Conservation (phyloP, 2,797 vertebrate species). For the Podargus strigoides region DNA sequence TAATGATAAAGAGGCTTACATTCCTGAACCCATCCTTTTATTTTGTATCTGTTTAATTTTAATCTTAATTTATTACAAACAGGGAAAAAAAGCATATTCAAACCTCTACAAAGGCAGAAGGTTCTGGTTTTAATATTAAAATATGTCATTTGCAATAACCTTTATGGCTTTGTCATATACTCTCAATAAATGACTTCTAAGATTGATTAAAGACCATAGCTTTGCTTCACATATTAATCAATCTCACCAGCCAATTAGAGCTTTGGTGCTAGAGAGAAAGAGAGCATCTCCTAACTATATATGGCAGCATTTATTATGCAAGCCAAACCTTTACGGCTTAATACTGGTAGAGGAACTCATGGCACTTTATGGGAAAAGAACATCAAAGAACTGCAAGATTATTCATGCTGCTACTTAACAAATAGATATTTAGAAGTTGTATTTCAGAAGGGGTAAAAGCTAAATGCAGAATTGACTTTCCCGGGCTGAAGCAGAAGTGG, state of each 20-base stretch:
- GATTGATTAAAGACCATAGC: constrained; percentile 63
- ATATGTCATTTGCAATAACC: constrained; percentile 59
- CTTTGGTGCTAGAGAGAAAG: constrained; percentile 26
- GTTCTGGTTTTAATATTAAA: constrained; percentile 55
- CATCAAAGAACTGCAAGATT: constrained; percentile 16
- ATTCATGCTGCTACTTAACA: constrained; percentile 1
- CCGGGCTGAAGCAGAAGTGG: background rate
- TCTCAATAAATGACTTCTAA: constrained; percentile 59
- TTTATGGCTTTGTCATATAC: constrained; percentile 57
- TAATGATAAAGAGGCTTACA: constrained; percentile 12
- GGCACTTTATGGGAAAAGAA: constrained; percentile 29
- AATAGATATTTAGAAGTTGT: constrained; percentile 25
- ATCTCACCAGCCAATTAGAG: constrained; percentile 61
- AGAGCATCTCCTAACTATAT: constrained; percentile 28
- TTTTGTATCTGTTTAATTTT: constrained; percentile 47
- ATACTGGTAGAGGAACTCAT: background rate
- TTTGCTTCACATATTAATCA: constrained; percentile 65
- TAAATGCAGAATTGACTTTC: background rate
- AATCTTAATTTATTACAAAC: constrained; percentile 57
- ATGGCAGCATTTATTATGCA: constrained; percentile 25
- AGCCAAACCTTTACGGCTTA: constrained; percentile 30
- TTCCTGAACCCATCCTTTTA: constrained; percentile 38
- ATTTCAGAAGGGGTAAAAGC: constrained; percentile 10
- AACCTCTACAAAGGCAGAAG: constrained; percentile 11
- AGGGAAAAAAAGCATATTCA: background rate